Percentiles rank a stretch among this genome's conserved stretches.
Conservation (phyloP, 1,140 invertebrate genomes). For the Globodera rostochiensis region DNA sequence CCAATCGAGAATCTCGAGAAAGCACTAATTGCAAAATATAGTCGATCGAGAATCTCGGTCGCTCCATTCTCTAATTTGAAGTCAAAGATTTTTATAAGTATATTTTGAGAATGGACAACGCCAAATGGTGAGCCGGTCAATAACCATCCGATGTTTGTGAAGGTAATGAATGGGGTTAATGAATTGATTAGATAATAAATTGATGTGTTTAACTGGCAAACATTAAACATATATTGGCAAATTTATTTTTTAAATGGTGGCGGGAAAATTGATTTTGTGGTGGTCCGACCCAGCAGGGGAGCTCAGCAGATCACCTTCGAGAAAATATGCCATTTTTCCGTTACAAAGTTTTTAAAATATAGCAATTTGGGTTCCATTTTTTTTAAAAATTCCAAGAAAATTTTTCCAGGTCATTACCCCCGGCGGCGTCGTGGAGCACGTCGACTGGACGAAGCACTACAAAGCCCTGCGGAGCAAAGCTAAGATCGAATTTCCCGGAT, state of each 20-base stretch:
- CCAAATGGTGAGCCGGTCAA: no score
- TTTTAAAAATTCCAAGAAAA: not conserved
- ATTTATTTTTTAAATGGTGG: no score
- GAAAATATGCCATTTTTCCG: no score
- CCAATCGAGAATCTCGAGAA: conserved; percentile 77
- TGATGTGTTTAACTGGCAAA: not conserved
- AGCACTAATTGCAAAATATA: conserved; percentile 75
- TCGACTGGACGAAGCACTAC: conserved; percentile 77
- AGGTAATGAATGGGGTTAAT: conserved; percentile 78
- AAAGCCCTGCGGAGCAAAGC: conserved; percentile 71
- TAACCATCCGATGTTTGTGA: conserved; percentile 58
- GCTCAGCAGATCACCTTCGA: no score
- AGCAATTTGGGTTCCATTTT: no score
- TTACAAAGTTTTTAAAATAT: no score
- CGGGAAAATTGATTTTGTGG: not conserved
- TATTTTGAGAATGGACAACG: no score
- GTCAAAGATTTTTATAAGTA: no score
- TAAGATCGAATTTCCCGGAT: conserved; percentile 76
- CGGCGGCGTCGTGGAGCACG: conserved; percentile 78
- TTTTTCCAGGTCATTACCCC: conserved; percentile 71
- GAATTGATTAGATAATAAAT: conserved; percentile 35
- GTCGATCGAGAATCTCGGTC: no score
- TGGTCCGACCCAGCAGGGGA: no score
- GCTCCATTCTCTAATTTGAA: no score
- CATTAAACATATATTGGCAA: not conserved